Base-by-base conservation (phyloP, 1,140 invertebrate species). In the Bombus superbus region DNA sequence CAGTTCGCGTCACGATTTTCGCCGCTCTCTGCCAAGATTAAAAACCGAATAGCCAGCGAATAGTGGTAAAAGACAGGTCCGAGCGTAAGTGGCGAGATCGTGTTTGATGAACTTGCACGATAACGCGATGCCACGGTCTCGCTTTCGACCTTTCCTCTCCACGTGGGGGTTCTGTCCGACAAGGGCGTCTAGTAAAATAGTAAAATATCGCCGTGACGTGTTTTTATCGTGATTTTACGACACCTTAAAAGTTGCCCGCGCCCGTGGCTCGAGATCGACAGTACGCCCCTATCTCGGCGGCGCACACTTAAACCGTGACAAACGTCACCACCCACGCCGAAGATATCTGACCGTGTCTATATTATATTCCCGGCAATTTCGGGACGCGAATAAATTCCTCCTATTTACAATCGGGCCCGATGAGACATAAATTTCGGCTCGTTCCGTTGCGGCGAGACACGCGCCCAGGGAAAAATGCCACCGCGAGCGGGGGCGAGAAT, bases 231-330 rank as follows among this genome's bases (percentile, higher is more conserved):
- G 81, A 44, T 80, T 91, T 91, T 91, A 91, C 69, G 90, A 89
- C 64, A 74, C 64, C 81, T 88, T 86, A 77, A 93, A 92, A 90
- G 88, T 82, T 25, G 15, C 85, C 83, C 59, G 66, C 22, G 57
- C 66, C 57, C 81, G 57, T 62, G 74, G 59, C 80, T 22, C 78
- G 62, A 85, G 83, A 86, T 88, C 81, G 85, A 91, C 87, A 83
- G 82, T 75, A 75, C 74, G 87, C 57, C 40, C 82, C 89, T 91
- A 92, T 93, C 92, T 86, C 38, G 78, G 87, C 75, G 85, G 9
- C 66, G 77, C 66, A 81, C 87, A 85, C 86, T 91, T 90, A 90
- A 89, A 89, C 79, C 87, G 89, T 91, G 87, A 91, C 90, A 91
- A 91, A 91, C 81, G 85, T 90, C 89, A 87, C 82, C 90, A 85